These are phyloP conservation scores for Tolypeutes matacus DNA, from an alignment of 2,797 vertebrate species.

Conservation along the genomic window DNA sequence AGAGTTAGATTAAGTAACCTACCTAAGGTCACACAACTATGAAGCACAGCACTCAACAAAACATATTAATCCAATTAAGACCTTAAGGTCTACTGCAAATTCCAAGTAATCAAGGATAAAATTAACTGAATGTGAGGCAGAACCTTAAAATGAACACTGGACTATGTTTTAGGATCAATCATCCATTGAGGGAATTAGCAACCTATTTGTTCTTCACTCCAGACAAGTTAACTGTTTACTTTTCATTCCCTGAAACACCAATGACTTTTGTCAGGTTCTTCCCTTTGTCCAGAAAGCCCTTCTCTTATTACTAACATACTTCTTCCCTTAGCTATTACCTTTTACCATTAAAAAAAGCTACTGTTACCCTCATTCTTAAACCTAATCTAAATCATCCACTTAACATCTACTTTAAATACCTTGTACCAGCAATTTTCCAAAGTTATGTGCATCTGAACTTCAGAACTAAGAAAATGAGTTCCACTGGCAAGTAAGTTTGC, in stretches of 20 bases:
- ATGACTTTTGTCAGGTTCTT: neutral
- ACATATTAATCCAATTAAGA: neutral
- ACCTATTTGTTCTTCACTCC: neutral
- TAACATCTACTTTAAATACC: neutral
- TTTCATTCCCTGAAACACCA: slow-evolving; percentile 13
- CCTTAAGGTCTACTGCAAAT: neutral
- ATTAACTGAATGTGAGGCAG: neutral
- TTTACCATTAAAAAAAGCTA: neutral
- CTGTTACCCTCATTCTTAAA: neutral
- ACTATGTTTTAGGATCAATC: neutral
- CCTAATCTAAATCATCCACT: neutral
- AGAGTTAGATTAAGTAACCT: neutral
- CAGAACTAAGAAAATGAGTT: slow-evolving; percentile 13
- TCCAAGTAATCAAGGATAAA: slow-evolving; percentile 22
- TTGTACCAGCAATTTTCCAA: neutral
- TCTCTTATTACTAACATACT: neutral
- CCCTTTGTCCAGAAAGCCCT: neutral
- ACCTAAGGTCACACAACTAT: neutral
- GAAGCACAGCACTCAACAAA: neutral
- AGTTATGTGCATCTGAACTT: neutral
- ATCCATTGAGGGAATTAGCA: neutral
- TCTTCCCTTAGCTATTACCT: neutral
- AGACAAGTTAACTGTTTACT: neutral
- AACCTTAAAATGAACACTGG: slow-evolving; percentile 29
- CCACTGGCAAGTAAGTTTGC: neutral